Evolutionary conservation across 92 coral and sea anemone genomes (phyloP), one percentile per base, ranked within the genome.

Genomic region (Diadumene lineata): DNA sequence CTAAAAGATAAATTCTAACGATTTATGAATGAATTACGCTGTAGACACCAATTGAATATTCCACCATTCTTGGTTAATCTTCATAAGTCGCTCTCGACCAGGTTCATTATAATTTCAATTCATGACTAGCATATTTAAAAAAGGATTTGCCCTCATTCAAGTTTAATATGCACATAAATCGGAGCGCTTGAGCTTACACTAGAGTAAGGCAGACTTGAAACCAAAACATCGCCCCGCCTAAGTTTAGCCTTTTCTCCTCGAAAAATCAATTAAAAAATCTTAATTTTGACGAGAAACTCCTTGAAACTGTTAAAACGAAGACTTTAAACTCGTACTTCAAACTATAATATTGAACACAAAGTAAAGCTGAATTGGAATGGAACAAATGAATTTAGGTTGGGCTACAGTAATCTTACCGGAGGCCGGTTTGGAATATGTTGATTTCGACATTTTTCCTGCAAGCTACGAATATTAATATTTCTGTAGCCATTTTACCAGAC

Each of bases 121-220:
- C 48, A 38, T 13, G 48, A 38, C 48, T 38, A 1, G 58, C 58
- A 53, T 53, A 53, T 53, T 53, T 23, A 53, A 21, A 44, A 53
- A 21, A 21, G 58, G 58, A 53, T 53, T 53, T 53, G 24, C 19
- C 58, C 19, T 53, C 58, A 53, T 53, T 53, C 58, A 53, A 53
- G 2, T 13, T 53, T 53, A 53, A 53, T 53, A 38, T 38, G 48
- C 48, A 38, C 6, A 38, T 38, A 38, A 38, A 6, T 38, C 6
- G 6, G 48, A 38, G 48, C 18, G n/a, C n/a, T 53, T 22, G 3
- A n/a, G n/a, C n/a, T n/a, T n/a, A n/a, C n/a, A n/a, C n/a, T n/a
- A n/a, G n/a, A n/a, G n/a, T n/a, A n/a, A n/a, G n/a, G n/a, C n/a
- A n/a, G n/a, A n/a, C n/a, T n/a, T n/a, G n/a, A n/a, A n/a, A n/a